A percentile compares a stretch with the other conserved stretches of the same genome.
Conservation (phyloP, 2,113 vertebrate genomes). For the Felis catus region DNA sequence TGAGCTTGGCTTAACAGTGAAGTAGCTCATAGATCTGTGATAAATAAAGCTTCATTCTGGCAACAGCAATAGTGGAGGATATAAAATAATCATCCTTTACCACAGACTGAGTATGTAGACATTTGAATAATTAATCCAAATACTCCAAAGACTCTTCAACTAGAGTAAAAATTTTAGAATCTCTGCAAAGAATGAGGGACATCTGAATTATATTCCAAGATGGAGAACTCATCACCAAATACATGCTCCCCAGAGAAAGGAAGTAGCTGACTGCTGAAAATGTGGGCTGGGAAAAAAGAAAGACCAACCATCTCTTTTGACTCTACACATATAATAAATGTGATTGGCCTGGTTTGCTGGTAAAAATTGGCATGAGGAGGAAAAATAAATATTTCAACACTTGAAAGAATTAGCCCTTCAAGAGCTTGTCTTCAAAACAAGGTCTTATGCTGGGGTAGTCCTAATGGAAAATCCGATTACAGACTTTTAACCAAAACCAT, state of each 20-base stretch:
- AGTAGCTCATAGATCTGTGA: not conserved
- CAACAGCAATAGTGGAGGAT: fast-evolving
- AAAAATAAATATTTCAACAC: not conserved
- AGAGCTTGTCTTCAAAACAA: not conserved
- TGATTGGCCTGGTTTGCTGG: not conserved
- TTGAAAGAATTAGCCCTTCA: not conserved
- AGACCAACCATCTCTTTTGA: not conserved
- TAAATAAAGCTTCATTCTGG: not conserved
- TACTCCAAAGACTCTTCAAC: not conserved
- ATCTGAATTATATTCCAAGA: not conserved
- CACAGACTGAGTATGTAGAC: not conserved
- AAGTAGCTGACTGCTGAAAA: not conserved
- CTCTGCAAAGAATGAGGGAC: not conserved
- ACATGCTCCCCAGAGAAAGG: not conserved
- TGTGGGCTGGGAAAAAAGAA: not conserved
- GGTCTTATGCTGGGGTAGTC: not conserved
- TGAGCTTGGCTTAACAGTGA: not conserved
- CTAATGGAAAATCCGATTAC: not conserved
- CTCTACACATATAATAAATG: not conserved
- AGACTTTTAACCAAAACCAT: not conserved
- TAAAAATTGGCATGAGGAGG: not conserved
- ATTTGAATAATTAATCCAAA: not conserved
- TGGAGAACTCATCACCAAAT: not conserved
- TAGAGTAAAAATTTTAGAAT: not conserved
- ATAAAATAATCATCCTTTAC: not conserved